Percentiles rank a stretch among this genome's conserved stretches.
Conservation (phyloP, 2,888 invertebrate genomes). For the Diadegma fenestrale region DNA sequence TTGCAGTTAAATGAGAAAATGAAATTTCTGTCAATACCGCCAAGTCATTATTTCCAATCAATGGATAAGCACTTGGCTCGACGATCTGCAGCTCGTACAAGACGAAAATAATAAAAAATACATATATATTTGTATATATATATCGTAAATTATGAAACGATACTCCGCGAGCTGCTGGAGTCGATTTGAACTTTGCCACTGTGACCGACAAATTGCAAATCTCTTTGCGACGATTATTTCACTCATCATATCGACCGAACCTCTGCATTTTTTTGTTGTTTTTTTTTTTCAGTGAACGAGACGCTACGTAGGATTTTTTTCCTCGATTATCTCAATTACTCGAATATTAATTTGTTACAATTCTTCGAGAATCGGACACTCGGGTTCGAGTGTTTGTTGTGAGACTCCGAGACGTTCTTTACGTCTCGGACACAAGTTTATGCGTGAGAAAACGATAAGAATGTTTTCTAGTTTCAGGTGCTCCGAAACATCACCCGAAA, state of each 20-base stretch:
- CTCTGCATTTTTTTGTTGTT: conserved; percentile 60
- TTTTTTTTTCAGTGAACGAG: conserved; percentile 42
- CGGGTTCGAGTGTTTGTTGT: conserved; percentile 20
- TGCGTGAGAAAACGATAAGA: conserved; percentile 35
- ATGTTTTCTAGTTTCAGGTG: conserved; percentile 31
- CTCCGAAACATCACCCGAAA: conserved; percentile 5
- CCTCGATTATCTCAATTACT: conserved; percentile 20
- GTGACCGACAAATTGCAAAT: conserved; percentile 14
- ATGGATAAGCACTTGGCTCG: conserved; percentile 25
- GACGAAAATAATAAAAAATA: not conserved
- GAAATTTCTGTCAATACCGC: not conserved
- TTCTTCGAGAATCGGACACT: conserved; percentile 16
- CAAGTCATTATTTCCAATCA: not conserved
- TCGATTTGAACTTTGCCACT: conserved; percentile 33
- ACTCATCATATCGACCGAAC: conserved; percentile 41
- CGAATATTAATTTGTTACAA: conserved; percentile 53
- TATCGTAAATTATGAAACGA: conserved; percentile 38
- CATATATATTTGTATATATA: conserved; percentile 7
- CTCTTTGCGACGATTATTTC: conserved; percentile 24
- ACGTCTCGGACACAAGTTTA: conserved; percentile 19
- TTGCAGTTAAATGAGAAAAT: not conserved
- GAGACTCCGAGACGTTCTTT: conserved; percentile 11
- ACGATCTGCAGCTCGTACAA: conserved; percentile 7
- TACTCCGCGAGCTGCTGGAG: conserved; percentile 29
- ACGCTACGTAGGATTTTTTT: conserved; percentile 31